A percentile compares a stretch with the other conserved stretches of the same genome.
Evolutionary conservation across 2,113 vertebrate genomes (phyloP).

Genomic region (Gasterosteus aculeatus): DNA sequence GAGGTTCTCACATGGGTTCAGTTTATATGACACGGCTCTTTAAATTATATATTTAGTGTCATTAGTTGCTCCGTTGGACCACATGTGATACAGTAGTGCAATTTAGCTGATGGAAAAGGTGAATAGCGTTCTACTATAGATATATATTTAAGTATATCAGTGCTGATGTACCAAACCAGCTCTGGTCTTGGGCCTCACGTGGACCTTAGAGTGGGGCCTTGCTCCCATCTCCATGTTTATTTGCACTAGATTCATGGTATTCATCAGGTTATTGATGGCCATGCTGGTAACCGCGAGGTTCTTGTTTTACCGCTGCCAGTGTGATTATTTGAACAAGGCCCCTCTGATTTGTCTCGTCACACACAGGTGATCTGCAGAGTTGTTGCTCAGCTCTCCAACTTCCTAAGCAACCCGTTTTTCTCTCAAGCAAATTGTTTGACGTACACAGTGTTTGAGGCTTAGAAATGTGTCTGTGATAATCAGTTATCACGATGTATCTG

Average conservation of each 20-base stretch:
- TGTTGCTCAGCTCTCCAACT: constrained; percentile 43
- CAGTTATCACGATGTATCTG: constrained; percentile 46
- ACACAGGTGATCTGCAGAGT: constrained; percentile 48
- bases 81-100: constrained; percentile 24
- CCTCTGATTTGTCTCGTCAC: constrained; percentile 63
- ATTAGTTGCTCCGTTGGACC: constrained; percentile 39
- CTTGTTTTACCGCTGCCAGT: constrained; percentile 45
- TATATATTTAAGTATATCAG: not conserved
- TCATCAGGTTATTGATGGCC: constrained; percentile 77
- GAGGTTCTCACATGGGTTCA: constrained; percentile 46
- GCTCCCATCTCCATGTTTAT: constrained; percentile 75
- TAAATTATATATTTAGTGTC: constrained; percentile 38
- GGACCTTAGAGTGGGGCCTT: constrained; percentile 22
- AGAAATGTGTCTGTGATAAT: constrained; percentile 34
- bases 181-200: constrained; percentile 51
- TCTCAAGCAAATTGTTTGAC: constrained; percentile 58
- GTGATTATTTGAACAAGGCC: constrained; percentile 74
- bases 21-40: constrained; percentile 34
- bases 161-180: constrained; percentile 14
- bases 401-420: constrained; percentile 28
- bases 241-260: constrained; percentile 73
- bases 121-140: not conserved
- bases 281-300: constrained; percentile 60
- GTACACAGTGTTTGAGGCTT: constrained; percentile 40
- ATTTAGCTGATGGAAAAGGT: constrained; percentile 30